Conservation (phyloP, 2,888 invertebrate species). For the Chirona hameri region DNA sequence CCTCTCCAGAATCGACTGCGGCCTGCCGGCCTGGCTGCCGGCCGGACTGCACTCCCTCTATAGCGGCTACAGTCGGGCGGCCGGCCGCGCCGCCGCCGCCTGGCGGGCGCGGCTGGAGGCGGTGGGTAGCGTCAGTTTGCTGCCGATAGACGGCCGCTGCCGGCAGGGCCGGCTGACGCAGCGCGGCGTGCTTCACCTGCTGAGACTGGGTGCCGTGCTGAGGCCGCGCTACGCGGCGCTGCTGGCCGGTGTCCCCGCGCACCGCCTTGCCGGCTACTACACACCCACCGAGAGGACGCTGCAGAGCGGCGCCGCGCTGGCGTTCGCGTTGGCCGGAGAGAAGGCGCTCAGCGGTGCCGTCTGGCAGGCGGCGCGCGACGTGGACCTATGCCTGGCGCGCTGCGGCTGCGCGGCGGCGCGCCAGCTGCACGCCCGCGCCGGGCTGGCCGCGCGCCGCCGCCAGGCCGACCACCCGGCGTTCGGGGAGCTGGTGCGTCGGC, state of each 20-base stretch:
- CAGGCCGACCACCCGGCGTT: neutral
- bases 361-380: neutral
- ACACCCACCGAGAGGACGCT: neutral
- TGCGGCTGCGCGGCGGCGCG: constrained; percentile 2
- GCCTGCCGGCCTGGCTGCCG: neutral
- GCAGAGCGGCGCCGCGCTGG: neutral
- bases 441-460: neutral
- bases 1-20: neutral
- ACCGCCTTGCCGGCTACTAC: neutral
- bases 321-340: no score
- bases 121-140: neutral
- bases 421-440: constrained; percentile 1
- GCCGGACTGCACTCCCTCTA: neutral
- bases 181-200: neutral
- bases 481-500: neutral
- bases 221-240: no score
- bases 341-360: neutral
- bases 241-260: neutral
- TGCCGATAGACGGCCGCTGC: neutral
- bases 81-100: neutral
- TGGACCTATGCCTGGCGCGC: neutral
- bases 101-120: neutral
- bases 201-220: no score
- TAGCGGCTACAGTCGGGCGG: neutral
- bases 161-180: neutral